Evolutionary conservation across 2,113 vertebrate species (phyloP).

Genomic region (Alouatta palliata): DNA sequence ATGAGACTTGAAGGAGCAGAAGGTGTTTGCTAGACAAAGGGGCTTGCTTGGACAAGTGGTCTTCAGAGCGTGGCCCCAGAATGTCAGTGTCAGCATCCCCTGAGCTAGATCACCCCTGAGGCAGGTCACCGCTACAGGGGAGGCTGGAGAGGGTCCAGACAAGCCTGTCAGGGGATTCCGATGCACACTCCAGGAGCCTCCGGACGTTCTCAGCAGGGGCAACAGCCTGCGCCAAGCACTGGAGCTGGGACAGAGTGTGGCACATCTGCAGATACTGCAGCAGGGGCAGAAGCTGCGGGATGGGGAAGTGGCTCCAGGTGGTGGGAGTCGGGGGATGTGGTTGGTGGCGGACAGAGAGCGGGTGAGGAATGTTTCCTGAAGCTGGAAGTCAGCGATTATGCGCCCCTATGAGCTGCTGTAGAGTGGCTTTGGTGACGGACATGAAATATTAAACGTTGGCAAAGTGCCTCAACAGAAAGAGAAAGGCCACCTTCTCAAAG

Average conservation of each 20-base stretch:
- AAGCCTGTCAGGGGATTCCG: neutral
- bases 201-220: too few species aligned
- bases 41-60: neutral
- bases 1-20: neutral
- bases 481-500: neutral
- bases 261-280: neutral
- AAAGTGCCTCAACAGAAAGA: neutral
- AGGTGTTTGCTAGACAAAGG: neutral
- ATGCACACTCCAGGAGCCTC: fast-evolving
- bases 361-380: neutral
- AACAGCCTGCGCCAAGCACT: neutral
- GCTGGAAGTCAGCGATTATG: neutral
- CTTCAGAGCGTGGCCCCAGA: neutral
- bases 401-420: neutral
- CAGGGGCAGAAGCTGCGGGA: neutral
- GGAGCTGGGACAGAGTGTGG: neutral
- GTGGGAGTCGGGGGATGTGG: neutral
- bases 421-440: neutral
- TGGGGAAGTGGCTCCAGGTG: neutral
- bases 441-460: fast-evolving
- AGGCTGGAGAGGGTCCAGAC: neutral
- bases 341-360: neutral
- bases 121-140: neutral
- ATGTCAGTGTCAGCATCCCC: neutral
- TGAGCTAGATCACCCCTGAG: neutral